Evolutionary conservation across 2,113 vertebrate genomes (phyloP).

Genomic region (Seriola aureovittata): DNA sequence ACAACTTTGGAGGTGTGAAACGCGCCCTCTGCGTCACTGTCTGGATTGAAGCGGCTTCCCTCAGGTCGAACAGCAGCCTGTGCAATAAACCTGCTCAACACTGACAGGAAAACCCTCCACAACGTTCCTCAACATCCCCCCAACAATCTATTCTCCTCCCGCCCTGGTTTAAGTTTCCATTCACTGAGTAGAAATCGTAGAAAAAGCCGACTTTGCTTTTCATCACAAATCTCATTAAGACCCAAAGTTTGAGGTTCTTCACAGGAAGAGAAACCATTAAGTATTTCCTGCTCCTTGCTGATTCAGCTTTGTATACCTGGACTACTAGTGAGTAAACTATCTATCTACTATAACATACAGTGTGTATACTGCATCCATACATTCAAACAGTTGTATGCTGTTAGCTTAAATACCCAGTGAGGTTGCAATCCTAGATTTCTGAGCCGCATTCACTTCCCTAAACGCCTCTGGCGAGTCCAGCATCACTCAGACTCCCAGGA

Average conservation of each 20-base stretch:
- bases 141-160: no score
- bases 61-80: not conserved
- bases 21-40: slow-evolving; percentile 5
- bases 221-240: no score
- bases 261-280: no score
- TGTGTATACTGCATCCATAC: not conserved
- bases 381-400: not conserved
- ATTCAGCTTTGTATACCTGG: not conserved
- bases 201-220: not conserved
- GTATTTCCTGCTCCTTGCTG: no score
- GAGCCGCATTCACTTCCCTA: not conserved
- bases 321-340: not conserved
- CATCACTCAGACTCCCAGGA: slow-evolving; percentile 16
- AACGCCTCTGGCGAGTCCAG: not conserved
- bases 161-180: not conserved
- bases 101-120: not conserved
- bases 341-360: no score
- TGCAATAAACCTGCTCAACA: not conserved
- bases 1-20: slow-evolving; percentile 24
- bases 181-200: not conserved
- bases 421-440: not conserved
- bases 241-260: no score
- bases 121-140: not conserved
- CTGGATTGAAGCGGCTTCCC: slow-evolving; percentile 1
- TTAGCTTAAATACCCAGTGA: not conserved